Evolutionary conservation across 2,113 vertebrate genomes (phyloP).

Genomic region (Salminus brasiliensis): DNA sequence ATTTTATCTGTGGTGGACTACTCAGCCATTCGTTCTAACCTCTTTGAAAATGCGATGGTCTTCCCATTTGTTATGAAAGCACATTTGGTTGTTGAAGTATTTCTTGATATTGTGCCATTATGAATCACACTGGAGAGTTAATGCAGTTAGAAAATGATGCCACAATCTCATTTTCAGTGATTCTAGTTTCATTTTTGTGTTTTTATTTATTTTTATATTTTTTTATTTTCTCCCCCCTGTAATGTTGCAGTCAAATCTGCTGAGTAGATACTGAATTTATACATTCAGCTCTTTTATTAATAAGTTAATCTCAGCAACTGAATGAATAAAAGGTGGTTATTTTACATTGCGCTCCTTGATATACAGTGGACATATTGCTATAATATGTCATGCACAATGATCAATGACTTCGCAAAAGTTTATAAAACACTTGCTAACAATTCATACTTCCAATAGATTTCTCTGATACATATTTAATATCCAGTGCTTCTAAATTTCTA

Average conservation of each 20-base stretch:
- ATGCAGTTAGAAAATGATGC: slow-evolving; percentile 39
- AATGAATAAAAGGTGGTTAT: no score
- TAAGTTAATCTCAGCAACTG: no score
- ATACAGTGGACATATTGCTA: no score
- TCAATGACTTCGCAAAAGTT: no score
- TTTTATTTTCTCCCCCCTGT: no score
- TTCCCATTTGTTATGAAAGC: slow-evolving; percentile 51
- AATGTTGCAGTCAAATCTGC: slow-evolving; percentile 31
- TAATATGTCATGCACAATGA: no score
- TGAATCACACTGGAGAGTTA: slow-evolving; percentile 20
- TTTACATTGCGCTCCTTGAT: no score
- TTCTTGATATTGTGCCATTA: slow-evolving; percentile 22
- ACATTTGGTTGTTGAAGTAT: background rate
- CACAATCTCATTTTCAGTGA: slow-evolving; percentile 40
- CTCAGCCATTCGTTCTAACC: slow-evolving; percentile 41
- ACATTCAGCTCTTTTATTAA: background rate
- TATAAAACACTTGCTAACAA: no score
- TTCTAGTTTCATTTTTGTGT: slow-evolving; percentile 21
- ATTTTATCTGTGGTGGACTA: slow-evolving; percentile 16
- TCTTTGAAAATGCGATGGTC: slow-evolving; percentile 46
- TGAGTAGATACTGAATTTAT: background rate
- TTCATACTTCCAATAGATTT: no score
- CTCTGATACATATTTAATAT: no score
- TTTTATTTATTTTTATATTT: background rate
- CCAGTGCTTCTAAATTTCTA: no score